Conservation (phyloP, 2,113 vertebrate genomes). For the Labeo rohita region DNA sequence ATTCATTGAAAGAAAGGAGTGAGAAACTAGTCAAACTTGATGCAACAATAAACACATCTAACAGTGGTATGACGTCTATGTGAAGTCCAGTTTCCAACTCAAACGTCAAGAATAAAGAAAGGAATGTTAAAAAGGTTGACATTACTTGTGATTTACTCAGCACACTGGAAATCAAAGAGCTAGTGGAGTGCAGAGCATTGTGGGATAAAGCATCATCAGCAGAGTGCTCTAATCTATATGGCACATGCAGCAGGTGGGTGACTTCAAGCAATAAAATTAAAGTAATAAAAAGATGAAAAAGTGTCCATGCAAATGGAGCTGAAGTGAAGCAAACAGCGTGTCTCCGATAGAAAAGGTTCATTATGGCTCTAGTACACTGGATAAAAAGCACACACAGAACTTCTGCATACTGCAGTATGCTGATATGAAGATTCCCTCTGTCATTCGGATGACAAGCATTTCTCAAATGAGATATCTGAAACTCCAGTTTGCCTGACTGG, state of each 20-base stretch:
- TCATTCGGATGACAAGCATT: too few species aligned
- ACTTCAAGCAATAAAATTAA: not conserved
- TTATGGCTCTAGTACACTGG: not conserved
- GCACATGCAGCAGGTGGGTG: not conserved
- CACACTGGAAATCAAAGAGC: too few species aligned
- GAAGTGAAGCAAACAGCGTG: not conserved
- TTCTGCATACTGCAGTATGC: not conserved
- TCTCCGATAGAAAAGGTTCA: not conserved
- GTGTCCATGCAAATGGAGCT: not conserved
- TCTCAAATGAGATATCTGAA: not conserved
- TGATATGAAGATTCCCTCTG: not conserved
- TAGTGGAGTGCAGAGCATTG: too few species aligned
- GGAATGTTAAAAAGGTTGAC: too few species aligned
- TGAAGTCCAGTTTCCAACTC: too few species aligned
- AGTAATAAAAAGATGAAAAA: not conserved
- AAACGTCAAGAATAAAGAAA: too few species aligned
- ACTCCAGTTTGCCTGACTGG: not conserved
- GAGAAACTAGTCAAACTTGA: too few species aligned
- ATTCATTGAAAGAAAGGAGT: not conserved
- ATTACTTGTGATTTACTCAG: too few species aligned
- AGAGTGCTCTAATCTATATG: too few species aligned
- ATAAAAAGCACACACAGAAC: not conserved
- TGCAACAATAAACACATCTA: too few species aligned
- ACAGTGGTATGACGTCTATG: too few species aligned
- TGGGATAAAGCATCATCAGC: too few species aligned